Evolutionary conservation across 2,888 invertebrate genomes (phyloP).

Genomic region (Drosophila lutescens): DNA sequence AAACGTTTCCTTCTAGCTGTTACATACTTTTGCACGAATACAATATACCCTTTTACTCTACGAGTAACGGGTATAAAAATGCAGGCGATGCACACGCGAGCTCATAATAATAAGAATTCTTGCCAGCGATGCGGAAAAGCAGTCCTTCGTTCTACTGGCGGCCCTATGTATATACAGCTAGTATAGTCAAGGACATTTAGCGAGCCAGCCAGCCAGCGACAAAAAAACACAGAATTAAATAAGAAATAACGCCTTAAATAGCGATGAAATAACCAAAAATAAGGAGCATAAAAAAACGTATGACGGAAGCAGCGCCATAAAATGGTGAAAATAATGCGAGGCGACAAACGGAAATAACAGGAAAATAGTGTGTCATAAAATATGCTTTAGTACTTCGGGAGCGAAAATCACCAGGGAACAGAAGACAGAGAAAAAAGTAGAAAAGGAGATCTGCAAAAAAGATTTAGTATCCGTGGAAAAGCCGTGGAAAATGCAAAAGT

Average conservation of each 20-base stretch:
- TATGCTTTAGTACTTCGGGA: slow-evolving; percentile 41
- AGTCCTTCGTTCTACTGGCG: background rate
- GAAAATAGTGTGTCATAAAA: slow-evolving; percentile 75
- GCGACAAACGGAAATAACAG: slow-evolving; percentile 70
- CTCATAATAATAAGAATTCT: slow-evolving; percentile 60
- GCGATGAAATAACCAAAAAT: slow-evolving; percentile 28
- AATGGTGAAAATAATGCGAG: slow-evolving; percentile 38
- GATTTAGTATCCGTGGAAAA: background rate
- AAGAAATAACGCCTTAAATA: slow-evolving; percentile 47
- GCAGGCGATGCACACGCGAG: slow-evolving; percentile 64
- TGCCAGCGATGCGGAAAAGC: slow-evolving; percentile 27
- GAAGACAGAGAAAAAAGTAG: background rate
- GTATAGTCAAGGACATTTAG: slow-evolving; percentile 65
- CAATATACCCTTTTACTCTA: too few species aligned
- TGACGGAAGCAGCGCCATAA: slow-evolving; percentile 42
- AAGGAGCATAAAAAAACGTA: slow-evolving; percentile 4
- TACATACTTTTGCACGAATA: too few species aligned
- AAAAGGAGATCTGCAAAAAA: background rate
- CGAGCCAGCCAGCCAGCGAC: background rate
- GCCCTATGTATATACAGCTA: background rate
- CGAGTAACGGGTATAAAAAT: too few species aligned
- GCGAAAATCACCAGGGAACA: slow-evolving; percentile 2
- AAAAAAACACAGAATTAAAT: slow-evolving; percentile 12
- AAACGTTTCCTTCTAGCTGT: too few species aligned
- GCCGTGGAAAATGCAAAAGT: slow-evolving; percentile 38